These are phyloP conservation scores for Guaruba guarouba DNA, from an alignment of 2,113 vertebrate species.

Conservation along the genomic window DNA sequence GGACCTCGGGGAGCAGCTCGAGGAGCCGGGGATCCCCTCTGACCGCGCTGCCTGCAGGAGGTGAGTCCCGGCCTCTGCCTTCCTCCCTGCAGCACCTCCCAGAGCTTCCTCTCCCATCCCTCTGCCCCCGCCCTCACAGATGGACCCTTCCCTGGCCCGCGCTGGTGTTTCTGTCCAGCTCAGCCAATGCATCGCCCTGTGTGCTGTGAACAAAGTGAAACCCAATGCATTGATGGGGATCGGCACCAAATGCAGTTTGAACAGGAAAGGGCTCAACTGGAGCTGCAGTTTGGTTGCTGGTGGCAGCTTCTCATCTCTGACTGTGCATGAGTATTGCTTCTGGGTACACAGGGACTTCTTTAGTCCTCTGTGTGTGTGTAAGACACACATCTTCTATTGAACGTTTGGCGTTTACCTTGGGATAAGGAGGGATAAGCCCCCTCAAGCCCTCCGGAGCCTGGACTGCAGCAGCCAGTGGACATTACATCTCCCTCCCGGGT, in stretches of 20 bases:
- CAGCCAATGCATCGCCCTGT: not conserved
- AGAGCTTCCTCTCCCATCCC: not conserved
- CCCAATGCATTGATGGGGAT: not conserved
- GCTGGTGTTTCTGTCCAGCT: not conserved
- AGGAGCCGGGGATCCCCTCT: not conserved
- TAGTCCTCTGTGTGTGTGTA: fast-evolving
- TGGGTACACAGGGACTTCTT: not conserved
- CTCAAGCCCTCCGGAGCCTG: not conserved
- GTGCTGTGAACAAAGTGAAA: fast-evolving
- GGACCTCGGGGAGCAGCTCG: not conserved
- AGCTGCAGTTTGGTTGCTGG: fast-evolving
- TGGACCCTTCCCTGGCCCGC: fast-evolving
- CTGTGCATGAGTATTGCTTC: fast-evolving
- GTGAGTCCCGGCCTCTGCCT: constrained; percentile 30
- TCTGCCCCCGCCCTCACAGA: not conserved
- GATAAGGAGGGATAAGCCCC: not conserved
- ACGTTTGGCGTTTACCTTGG: not conserved
- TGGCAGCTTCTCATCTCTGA: not conserved
- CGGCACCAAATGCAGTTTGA: not conserved
- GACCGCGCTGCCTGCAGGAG: not conserved
- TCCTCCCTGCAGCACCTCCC: not conserved
- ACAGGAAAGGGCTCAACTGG: not conserved
- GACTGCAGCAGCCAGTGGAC: not conserved
- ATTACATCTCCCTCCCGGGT: not conserved
- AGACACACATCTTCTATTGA: too few species aligned